A percentile compares a stretch with the other conserved stretches of the same genome.
These are phyloP conservation scores for Cosmia trapezina DNA, from an alignment of 2,888 invertebrate species.

Conservation along the genomic window DNA sequence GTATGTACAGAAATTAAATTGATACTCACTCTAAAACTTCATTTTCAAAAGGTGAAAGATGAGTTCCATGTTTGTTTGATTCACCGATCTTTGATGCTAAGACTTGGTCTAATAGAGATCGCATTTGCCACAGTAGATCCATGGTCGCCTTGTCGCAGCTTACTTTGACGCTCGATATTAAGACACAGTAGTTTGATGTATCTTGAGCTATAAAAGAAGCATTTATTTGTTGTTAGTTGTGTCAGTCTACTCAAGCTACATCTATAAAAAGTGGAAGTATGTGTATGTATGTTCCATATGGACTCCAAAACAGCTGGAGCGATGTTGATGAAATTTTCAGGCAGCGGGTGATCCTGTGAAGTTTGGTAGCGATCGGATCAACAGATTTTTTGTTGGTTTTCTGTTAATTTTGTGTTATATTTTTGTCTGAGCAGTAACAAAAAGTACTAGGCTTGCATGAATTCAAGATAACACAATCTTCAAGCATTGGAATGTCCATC, in stretches of 20 bases:
- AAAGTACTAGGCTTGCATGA: no score
- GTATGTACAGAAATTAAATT: background rate
- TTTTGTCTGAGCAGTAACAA: no score
- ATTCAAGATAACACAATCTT: no score
- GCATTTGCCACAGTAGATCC: slow-evolving; percentile 75
- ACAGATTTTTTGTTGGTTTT: no score
- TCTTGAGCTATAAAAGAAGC: slow-evolving; percentile 68
- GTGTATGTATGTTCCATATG: no score
- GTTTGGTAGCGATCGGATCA: no score
- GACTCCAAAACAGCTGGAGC: no score
- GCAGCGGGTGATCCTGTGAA: no score
- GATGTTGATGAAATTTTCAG: no score
- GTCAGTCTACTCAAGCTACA: background rate
- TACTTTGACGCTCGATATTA: slow-evolving; percentile 78
- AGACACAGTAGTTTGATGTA: slow-evolving; percentile 72
- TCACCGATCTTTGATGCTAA: slow-evolving; percentile 79
- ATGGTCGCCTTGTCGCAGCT: slow-evolving; percentile 77
- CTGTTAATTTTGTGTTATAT: no score
- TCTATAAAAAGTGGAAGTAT: no score
- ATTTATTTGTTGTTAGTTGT: background rate
- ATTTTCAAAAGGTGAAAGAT: slow-evolving; percentile 78
- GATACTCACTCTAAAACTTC: slow-evolving; percentile 81
- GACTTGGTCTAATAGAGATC: slow-evolving; percentile 82
- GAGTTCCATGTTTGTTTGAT: slow-evolving; percentile 57
- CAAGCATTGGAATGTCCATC: no score